A percentile compares a stretch with the other conserved stretches of the same genome.
Evolutionary conservation across 2,113 vertebrate genomes (phyloP).

Genomic region (Nyctereutes procyonoides): DNA sequence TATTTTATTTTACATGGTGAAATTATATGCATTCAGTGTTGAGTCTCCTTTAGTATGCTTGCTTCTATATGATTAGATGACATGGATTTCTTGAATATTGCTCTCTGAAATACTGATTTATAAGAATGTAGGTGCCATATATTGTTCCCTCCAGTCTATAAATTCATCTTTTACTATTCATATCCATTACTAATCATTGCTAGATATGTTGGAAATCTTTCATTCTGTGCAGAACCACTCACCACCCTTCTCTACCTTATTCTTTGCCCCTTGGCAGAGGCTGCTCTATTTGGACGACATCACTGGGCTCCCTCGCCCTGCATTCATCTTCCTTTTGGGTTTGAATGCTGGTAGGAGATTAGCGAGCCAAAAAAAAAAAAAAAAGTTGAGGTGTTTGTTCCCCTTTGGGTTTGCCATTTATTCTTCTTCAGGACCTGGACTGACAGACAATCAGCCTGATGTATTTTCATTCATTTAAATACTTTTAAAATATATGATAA

Average conservation of each 20-base stretch:
- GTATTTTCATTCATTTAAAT: conserved; percentile 8
- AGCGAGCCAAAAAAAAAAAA: conserved; percentile 37
- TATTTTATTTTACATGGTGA: conserved; percentile 33
- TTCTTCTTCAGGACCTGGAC: not conserved
- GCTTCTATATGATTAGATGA: not conserved
- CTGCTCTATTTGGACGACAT: rapidly evolving
- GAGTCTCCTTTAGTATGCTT: not conserved
- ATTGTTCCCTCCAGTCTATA: not conserved
- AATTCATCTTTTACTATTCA: not conserved
- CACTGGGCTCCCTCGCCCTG: not conserved
- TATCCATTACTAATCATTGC: not conserved
- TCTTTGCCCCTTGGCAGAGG: not conserved
- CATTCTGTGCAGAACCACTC: not conserved
- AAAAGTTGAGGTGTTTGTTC: not conserved
- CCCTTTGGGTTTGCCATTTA: not conserved
- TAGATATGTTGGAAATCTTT: not conserved
- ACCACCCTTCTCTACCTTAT: not conserved
- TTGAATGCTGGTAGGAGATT: not conserved
- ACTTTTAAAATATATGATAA: not conserved
- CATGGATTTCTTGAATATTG: not conserved
- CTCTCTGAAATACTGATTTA: not conserved
- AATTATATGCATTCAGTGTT: not conserved
- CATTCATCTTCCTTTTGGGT: not conserved
- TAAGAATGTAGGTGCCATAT: not conserved
- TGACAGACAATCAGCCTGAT: not conserved